Evolutionary conservation across 2,888 invertebrate genomes (phyloP).

Genomic region (Agriopis leucophaearia): DNA sequence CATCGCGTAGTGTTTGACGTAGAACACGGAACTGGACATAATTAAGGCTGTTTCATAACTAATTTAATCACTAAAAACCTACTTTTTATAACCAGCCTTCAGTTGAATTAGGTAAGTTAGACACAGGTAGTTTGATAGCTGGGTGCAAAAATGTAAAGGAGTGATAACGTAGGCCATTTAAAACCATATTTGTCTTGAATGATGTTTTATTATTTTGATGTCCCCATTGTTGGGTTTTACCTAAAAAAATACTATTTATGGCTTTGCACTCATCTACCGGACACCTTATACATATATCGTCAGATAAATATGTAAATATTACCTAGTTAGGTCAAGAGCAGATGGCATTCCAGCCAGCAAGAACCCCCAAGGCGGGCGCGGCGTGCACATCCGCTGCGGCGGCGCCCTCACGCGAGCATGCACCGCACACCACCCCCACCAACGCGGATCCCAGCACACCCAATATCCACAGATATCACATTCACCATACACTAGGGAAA

Average conservation of each 20-base stretch:
- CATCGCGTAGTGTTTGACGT: conserved; percentile 51
- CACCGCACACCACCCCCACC: conserved; percentile 51
- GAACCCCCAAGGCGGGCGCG: conserved; percentile 80
- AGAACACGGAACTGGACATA: conserved; percentile 54
- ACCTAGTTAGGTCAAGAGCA: conserved; percentile 86
- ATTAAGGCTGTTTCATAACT: conserved; percentile 47
- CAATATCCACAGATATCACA: conserved; percentile 66
- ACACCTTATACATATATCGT: conserved; percentile 26
- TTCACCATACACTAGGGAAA: conserved; percentile 68
- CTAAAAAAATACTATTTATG: too few relatives aligned
- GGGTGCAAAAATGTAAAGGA: too few relatives aligned
- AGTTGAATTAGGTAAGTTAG: neutral
- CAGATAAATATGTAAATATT: conserved; percentile 49
- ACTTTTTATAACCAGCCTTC: conserved; percentile 24
- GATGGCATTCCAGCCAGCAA: conserved; percentile 84
- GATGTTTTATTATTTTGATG: too few relatives aligned
- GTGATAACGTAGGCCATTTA: too few relatives aligned
- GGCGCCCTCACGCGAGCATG: conserved; percentile 63
- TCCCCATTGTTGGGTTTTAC: too few relatives aligned
- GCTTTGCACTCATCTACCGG: too few relatives aligned
- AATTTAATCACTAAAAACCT: conserved; percentile 39
- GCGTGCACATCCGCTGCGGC: conserved; percentile 83
- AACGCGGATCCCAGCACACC: conserved; percentile 44
- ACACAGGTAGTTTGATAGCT: neutral
- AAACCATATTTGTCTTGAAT: too few relatives aligned